Base-by-base conservation (phyloP, 2,797 vertebrate species). In the Novumbra hubbsi region DNA sequence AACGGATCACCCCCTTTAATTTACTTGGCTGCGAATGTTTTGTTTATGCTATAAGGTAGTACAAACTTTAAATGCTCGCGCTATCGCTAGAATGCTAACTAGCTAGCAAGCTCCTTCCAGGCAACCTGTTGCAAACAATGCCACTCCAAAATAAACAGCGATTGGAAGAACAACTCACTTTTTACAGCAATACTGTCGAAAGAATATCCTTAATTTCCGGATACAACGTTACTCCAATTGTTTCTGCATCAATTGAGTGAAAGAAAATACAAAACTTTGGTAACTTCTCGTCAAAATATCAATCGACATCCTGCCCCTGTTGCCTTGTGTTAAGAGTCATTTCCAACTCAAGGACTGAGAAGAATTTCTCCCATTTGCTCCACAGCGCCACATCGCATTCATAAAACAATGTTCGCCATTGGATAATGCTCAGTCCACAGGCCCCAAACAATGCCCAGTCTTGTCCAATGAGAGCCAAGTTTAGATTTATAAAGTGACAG, bases 91-190 rank as follows among this genome's bases (percentile, higher is more conserved):
- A 5, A 24, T 24, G 81, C 83, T 80, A 81, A 68, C 67, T 27
- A 30, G 77, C 80, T 83, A 81, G 57, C 70, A 45, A 70, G 70
- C 62, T 73, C 65, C 68, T 74, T 70, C 72, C 62, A 74, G 70
- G 72, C 78, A 86, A 86, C 84, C 82, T 84, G 82, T 82, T 81
- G 80, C 82, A 76, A 70, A 78, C 73, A 70, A 70, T 60, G 68
- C 38, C 48, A 45, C 68, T 60, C 30, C 34, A 73, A 62, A 45
- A 68, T 21, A 41, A 6, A 30, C 28, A 48, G 45, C 9, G 27
- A 73, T 72, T 32, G 24, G 24, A 73, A 30, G 52, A 48, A 57
- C n/a, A 16, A 69, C 55, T 69, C 67, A 74, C 67, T 32, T 21
- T 17, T 49, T 32, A 15, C 27, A 15, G 68, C 16, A 52, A 52